Percentiles rank a stretch among this genome's conserved stretches.
phyloP scores from a whole-genome alignment of 1,140 invertebrate genomes.

The Hylaeus volcanicus region DNA sequence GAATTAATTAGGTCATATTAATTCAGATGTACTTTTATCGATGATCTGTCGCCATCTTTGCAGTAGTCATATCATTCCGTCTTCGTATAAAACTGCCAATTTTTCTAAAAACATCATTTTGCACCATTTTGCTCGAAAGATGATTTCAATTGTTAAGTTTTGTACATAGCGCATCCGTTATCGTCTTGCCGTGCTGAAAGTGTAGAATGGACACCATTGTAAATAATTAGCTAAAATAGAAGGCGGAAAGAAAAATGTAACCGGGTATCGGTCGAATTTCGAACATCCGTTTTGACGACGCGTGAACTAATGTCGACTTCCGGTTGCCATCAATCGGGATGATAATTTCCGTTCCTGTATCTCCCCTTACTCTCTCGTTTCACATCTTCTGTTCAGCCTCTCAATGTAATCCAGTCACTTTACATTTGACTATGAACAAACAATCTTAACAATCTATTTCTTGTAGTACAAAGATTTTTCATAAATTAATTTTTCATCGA shows the following conservation, averaged over 20 bases:
- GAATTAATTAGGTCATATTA: too few relatives aligned
- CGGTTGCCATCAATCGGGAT: slow-evolving; percentile 51
- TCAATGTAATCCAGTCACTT: too few relatives aligned
- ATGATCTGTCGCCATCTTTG: too few relatives aligned
- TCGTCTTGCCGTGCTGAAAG: too few relatives aligned
- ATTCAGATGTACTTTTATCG: too few relatives aligned
- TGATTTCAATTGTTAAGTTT: slow-evolving; percentile 10
- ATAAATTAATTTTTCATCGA: too few relatives aligned
- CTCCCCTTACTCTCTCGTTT: slow-evolving; percentile 35
- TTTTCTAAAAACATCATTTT: background rate
- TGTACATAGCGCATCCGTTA: slow-evolving; percentile 21
- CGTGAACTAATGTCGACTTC: slow-evolving; percentile 42
- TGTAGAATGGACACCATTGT: background rate
- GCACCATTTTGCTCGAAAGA: background rate
- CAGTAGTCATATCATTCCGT: too few relatives aligned
- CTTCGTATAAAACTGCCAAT: too few relatives aligned
- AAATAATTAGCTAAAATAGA: slow-evolving; percentile 10
- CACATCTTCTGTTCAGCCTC: slow-evolving; percentile 10
- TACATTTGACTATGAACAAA: too few relatives aligned
- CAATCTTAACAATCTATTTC: too few relatives aligned
- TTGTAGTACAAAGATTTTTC: too few relatives aligned
- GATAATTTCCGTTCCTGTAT: slow-evolving; percentile 54
- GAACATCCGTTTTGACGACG: slow-evolving; percentile 48
- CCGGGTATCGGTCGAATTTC: slow-evolving; percentile 12
- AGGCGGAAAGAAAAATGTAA: background rate